Evolutionary conservation across 92 coral and sea anemone genomes (phyloP).

Genomic region (Actinostola sp.): DNA sequence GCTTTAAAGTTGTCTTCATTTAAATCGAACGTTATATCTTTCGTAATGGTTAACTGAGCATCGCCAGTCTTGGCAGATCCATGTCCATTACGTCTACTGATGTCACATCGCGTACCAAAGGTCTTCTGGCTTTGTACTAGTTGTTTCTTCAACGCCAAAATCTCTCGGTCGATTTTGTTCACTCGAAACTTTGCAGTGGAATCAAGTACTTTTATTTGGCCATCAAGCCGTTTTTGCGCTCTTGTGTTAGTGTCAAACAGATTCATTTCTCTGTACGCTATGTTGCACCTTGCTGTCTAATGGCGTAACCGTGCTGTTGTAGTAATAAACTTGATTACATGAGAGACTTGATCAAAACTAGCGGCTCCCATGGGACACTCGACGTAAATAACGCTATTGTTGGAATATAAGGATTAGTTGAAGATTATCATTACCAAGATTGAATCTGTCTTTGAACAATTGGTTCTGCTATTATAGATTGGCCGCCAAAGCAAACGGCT

Average conservation of each 20-base stretch:
- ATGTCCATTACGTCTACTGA: neutral
- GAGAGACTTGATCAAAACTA: too few species aligned
- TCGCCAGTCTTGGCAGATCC: too few species aligned
- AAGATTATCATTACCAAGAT: neutral
- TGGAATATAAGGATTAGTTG: neutral
- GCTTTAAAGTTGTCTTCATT: too few species aligned
- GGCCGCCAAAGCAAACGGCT: too few species aligned
- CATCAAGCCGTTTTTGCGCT: conserved; percentile 45
- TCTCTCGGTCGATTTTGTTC: conserved; percentile 53
- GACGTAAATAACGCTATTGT: neutral
- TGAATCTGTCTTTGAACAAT: conserved; percentile 5
- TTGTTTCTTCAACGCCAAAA: conserved; percentile 34
- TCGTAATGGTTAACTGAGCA: neutral
- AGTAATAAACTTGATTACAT: neutral
- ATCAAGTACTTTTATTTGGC: conserved; percentile 17
- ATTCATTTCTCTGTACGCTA: neutral
- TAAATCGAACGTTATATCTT: too few species aligned
- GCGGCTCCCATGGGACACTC: too few species aligned
- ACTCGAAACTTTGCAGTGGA: conserved; percentile 15
- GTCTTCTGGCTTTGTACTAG: conserved; percentile 40
- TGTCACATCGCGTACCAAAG: conserved; percentile 46
- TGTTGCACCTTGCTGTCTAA: too few species aligned
- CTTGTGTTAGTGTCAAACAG: conserved; percentile 12
- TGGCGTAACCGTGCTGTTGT: too few species aligned
- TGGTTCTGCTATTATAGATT: too few species aligned